Percentiles rank a stretch among this genome's conserved stretches.
Conservation (phyloP, 2,113 vertebrate genomes). For the Eptatretus burgeri region DNA sequence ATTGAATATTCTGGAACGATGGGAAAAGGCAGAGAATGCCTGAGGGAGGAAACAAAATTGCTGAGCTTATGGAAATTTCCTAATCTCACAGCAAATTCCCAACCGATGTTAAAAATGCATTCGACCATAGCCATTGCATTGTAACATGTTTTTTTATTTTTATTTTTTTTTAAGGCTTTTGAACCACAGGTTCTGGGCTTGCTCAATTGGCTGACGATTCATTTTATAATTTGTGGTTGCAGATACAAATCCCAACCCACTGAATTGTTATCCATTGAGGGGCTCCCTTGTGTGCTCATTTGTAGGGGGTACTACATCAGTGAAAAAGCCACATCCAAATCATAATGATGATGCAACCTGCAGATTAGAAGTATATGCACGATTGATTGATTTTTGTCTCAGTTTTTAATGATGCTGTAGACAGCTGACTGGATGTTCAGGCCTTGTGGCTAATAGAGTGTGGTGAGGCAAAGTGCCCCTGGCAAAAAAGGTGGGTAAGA, state of each 20-base stretch:
- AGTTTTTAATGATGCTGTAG: conserved; percentile 9
- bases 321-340: neutral
- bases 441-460: neutral
- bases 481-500: too few species aligned
- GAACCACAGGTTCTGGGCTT: neutral
- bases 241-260: neutral
- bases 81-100: too few species aligned
- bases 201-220: neutral
- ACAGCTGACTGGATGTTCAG: neutral
- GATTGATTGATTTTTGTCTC: neutral
- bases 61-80: too few species aligned
- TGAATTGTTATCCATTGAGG: neutral
- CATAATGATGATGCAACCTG: neutral
- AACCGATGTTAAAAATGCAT: too few species aligned
- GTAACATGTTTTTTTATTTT: too few species aligned
- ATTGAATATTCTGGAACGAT: too few species aligned
- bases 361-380: neutral
- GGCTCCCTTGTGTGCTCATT: neutral
- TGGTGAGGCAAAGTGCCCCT: too few species aligned
- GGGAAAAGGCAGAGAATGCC: too few species aligned
- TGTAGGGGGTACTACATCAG: neutral
- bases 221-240: neutral
- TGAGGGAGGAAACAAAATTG: too few species aligned
- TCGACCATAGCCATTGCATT: too few species aligned
- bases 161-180: too few species aligned